These are phyloP conservation scores for Sinodicranocentrus sp. DNA, from an alignment of 2,888 invertebrate genomes.

Conservation along the genomic window DNA sequence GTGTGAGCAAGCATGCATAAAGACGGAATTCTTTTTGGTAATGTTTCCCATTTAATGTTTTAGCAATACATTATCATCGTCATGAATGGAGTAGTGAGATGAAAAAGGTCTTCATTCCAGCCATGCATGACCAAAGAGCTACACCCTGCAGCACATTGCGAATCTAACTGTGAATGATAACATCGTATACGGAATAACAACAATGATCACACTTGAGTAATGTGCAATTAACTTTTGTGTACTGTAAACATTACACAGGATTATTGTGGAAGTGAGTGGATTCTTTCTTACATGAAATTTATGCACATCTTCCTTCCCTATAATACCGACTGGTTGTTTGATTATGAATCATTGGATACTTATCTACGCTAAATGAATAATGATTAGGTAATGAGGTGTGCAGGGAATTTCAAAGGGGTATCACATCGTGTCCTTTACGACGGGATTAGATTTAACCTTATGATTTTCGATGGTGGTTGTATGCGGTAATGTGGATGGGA, in stretches of 20 bases:
- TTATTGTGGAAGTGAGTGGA: no score
- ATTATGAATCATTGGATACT: not conserved
- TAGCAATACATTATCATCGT: no score
- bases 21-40: no score
- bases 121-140: not conserved
- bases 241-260: no score
- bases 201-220: no score
- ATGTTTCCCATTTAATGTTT: no score
- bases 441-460: conserved; percentile 18
- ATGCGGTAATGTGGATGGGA: not conserved
- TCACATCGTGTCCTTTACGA: not conserved
- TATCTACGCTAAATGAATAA: conserved; percentile 7
- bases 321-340: not conserved
- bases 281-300: not conserved
- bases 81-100: no score
- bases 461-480: conserved; percentile 25
- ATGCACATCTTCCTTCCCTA: not conserved
- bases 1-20: no score
- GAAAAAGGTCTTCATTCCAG: conserved; percentile 9
- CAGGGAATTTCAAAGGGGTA: no score
- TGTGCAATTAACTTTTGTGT: no score
- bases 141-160: not conserved
- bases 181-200: not conserved
- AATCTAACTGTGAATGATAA: conserved; percentile 27
- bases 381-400: conserved; percentile 4